Evolutionary conservation across 2,113 vertebrate genomes (phyloP), one percentile per base, ranked within the genome.

Genomic region (Myotis yumanensis): DNA sequence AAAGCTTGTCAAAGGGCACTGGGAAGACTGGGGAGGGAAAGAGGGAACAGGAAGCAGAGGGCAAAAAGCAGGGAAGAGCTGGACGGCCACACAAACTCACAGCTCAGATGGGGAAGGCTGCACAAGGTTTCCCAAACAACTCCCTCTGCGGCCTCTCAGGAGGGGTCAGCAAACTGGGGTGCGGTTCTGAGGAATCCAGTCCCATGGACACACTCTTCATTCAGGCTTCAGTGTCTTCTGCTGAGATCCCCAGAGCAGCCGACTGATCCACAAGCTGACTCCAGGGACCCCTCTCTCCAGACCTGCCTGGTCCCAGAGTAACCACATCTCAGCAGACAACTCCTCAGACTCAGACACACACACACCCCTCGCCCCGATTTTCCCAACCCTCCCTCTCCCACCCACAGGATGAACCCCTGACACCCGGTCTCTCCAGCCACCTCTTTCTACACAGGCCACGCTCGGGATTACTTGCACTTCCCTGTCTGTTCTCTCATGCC

Each of bases 341-440:
- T 28, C n/a, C 57, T 11, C 15, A 12, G 81, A n/a, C 46, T 51
- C 46, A 51, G 73, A 51, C 46, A 18, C 46, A n/a, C n/a, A n/a
- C n/a, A n/a, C n/a, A n/a, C n/a, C n/a, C n/a, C n/a, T n/a, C n/a
- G n/a, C 9, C 1, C 9, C 25, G 25, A 46, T 18, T 11, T n/a
- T 20, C 1, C 48, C 51, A 5, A 2, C 35, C 30, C 9, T 0
- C 9, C 25, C 9, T 1, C 9, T 12, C 28, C 73, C 4, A 1
- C 48, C 57, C 12, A 1, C 48, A 18, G 66, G 35, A 10, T n/a
- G 25, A 52, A 14, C 32, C 30, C 30, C 51, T 35, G 30, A n/a
- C 4, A 9, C 62, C 0, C 5, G 14, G 4, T 51, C 12, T 30
- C 37, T 30, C 59, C n/a, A 4, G n/a, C 7, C 75, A 77, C 22